These are phyloP conservation scores for Marcusenius ussheri DNA, from an alignment of 2,113 vertebrate genomes.

Conservation along the genomic window DNA sequence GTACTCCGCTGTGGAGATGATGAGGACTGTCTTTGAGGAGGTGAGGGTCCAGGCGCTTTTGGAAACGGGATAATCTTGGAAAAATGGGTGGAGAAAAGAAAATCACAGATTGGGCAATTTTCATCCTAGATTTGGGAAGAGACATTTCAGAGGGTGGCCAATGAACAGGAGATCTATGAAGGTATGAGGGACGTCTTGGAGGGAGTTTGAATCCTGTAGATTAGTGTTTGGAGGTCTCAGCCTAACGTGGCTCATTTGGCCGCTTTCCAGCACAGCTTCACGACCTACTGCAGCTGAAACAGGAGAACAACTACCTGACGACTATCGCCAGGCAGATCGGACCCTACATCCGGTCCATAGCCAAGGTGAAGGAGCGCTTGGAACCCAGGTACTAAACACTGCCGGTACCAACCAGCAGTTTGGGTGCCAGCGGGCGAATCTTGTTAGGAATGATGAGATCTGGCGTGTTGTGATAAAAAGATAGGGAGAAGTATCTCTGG, in stretches of 20 bases:
- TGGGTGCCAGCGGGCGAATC: background rate
- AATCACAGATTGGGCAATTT: background rate
- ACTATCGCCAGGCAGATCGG: constrained; percentile 83
- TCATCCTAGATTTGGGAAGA: constrained; percentile 74
- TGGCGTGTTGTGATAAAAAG: background rate
- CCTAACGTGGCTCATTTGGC: background rate
- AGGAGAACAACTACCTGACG: constrained; percentile 81
- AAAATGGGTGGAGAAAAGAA: background rate
- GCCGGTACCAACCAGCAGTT: background rate
- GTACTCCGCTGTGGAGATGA: constrained; percentile 69
- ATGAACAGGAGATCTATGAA: constrained; percentile 91
- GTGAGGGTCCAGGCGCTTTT: constrained; percentile 40
- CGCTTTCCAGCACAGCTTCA: constrained; percentile 76
- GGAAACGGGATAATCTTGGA: background rate
- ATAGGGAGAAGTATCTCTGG: background rate
- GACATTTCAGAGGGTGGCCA: constrained; percentile 78
- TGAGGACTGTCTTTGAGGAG: constrained; percentile 79
- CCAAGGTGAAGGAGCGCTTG: constrained; percentile 85
- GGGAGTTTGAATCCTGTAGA: background rate
- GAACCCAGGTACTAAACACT: constrained; percentile 73
- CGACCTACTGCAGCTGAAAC: constrained; percentile 80
- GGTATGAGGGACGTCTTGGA: constrained; percentile 54
- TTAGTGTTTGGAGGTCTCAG: background rate
- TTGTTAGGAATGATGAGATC: background rate
- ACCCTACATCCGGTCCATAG: constrained; percentile 82